A percentile compares a stretch with the other conserved stretches of the same genome.
Conservation (phyloP, 2,888 invertebrate species). For the Andrena chrysosceles region DNA sequence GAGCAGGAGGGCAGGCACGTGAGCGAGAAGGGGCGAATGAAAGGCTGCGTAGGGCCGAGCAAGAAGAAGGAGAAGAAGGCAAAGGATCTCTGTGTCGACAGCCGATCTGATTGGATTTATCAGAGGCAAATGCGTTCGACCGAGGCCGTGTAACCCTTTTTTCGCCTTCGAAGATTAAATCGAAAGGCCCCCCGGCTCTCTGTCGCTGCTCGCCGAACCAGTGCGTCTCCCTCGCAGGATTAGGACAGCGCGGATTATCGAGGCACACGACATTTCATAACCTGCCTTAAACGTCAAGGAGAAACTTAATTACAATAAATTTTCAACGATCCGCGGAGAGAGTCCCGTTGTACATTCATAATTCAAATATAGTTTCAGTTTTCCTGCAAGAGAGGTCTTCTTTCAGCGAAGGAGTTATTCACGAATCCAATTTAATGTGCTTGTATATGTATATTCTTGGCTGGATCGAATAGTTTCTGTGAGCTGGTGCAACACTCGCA, state of each 20-base stretch:
- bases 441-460: slow-evolving; percentile 15
- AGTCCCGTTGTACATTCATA: too few relatives aligned
- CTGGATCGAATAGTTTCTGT: slow-evolving; percentile 26
- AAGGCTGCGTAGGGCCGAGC: slow-evolving; percentile 32
- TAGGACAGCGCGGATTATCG: slow-evolving; percentile 46
- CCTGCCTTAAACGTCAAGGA: slow-evolving; percentile 43
- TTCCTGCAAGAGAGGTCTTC: neutral
- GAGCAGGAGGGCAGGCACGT: slow-evolving; percentile 21
- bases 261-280: slow-evolving; percentile 40
- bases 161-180: slow-evolving; percentile 67
- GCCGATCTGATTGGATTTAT: slow-evolving; percentile 80
- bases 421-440: slow-evolving; percentile 1
- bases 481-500: neutral
- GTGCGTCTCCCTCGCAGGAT: slow-evolving; percentile 28
- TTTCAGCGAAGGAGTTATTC: neutral
- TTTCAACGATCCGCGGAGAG: neutral
- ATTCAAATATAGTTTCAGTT: neutral
- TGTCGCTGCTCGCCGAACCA: slow-evolving; percentile 20
- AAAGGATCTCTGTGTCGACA: slow-evolving; percentile 74
- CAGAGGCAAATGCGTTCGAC: slow-evolving; percentile 70
- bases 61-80: slow-evolving; percentile 45
- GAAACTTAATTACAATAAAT: slow-evolving; percentile 58
- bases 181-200: slow-evolving; percentile 49
- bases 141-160: slow-evolving; percentile 59
- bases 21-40: slow-evolving; percentile 38